Conservation (phyloP, 2,888 invertebrate species). For the Heliothis peltigera region DNA sequence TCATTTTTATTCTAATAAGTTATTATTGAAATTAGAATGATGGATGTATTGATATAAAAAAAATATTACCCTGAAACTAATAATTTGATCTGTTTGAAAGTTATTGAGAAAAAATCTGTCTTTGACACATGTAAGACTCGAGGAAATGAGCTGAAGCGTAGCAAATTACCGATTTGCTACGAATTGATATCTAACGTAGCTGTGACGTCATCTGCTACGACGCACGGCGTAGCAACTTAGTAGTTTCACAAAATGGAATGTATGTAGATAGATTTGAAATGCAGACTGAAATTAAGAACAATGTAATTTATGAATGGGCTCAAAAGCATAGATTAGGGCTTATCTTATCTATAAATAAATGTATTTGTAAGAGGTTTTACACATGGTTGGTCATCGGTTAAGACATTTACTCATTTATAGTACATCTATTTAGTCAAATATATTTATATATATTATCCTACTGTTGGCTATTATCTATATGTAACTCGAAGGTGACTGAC, state of each 20-base stretch:
- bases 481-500: too few relatives aligned
- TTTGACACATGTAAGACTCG: constrained; percentile 43
- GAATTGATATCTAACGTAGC: constrained; percentile 15
- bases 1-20: background rate
- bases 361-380: background rate
- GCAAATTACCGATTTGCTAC: constrained; percentile 36
- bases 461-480: too few relatives aligned
- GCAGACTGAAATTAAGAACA: too few relatives aligned
- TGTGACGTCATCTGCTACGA: constrained; percentile 36
- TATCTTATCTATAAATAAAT: background rate
- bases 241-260: too few relatives aligned
- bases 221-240: constrained; percentile 20
- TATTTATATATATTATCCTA: too few relatives aligned
- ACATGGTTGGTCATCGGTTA: too few relatives aligned
- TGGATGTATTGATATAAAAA: too few relatives aligned
- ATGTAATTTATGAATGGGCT: background rate
- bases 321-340: background rate
- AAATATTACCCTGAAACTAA: background rate
- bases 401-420: too few relatives aligned
- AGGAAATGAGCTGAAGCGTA: constrained; percentile 46
- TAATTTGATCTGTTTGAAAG: constrained; percentile 16
- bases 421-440: too few relatives aligned
- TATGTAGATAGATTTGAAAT: too few relatives aligned
- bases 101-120: constrained; percentile 18
- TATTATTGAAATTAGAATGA: background rate